phyloP scores from a whole-genome alignment of 2,113 vertebrate genomes.

The Epinephelus lanceolatus region DNA sequence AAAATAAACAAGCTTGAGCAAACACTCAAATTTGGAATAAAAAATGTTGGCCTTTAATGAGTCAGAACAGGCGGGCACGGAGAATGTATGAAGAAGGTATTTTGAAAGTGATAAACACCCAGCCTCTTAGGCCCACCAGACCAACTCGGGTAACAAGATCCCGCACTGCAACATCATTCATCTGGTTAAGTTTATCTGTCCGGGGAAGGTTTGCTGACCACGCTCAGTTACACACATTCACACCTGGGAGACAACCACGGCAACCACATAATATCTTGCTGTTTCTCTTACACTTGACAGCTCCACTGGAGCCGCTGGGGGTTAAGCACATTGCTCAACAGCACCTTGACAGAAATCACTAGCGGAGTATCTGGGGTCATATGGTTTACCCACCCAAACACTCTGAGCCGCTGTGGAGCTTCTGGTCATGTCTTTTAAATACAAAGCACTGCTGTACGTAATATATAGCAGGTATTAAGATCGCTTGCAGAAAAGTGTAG shows the following conservation, averaged over 20 bases:
- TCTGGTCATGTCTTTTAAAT: conserved; percentile 18
- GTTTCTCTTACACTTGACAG: conserved; percentile 64
- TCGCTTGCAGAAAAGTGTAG: background rate
- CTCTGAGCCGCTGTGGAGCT: conserved; percentile 20
- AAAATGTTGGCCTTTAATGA: no score
- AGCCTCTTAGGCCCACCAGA: background rate
- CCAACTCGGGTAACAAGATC: background rate
- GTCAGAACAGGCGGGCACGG: background rate
- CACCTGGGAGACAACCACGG: conserved; percentile 59
- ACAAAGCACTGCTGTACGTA: conserved; percentile 2
- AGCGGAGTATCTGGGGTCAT: conserved; percentile 44
- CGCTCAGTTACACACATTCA: conserved; percentile 50
- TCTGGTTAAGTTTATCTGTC: conserved; percentile 45
- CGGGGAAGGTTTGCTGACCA: conserved; percentile 52
- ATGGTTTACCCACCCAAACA: conserved; percentile 36
- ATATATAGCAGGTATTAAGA: conserved; percentile 13
- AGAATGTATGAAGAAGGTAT: background rate
- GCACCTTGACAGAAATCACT: conserved; percentile 66
- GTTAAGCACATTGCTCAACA: conserved; percentile 68
- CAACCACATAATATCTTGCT: conserved; percentile 58
- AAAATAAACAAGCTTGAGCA: no score
- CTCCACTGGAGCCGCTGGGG: conserved; percentile 49
- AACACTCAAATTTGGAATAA: no score
- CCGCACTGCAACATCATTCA: conserved; percentile 31
- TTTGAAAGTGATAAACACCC: background rate